These are phyloP conservation scores for Achlya flavicornis DNA, from an alignment of 2,888 invertebrate genomes.

Conservation along the genomic window DNA sequence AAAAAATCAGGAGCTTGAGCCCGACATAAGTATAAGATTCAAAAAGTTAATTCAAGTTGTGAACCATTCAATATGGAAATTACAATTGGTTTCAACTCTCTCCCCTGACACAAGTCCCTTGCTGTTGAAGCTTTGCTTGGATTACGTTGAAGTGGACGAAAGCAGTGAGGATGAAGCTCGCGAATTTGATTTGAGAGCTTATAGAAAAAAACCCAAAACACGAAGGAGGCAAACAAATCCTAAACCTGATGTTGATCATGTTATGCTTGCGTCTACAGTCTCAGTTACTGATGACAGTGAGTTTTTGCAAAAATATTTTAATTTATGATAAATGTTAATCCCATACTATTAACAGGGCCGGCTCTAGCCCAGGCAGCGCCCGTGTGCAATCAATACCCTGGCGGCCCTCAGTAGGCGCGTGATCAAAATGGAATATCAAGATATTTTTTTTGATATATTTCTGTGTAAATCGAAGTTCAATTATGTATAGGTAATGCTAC, in stretches of 20 bases:
- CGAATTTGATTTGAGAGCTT: slow-evolving; percentile 58
- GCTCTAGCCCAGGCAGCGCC: no score
- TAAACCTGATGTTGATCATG: slow-evolving; percentile 67
- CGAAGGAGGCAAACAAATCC: slow-evolving; percentile 62
- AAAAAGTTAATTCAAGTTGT: slow-evolving; percentile 77
- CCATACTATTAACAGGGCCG: no score
- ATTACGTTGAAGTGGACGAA: slow-evolving; percentile 75
- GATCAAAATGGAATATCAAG: no score
- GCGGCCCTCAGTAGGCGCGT: no score
- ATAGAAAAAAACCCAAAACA: slow-evolving; percentile 69
- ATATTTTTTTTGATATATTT: no score
- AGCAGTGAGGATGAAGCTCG: slow-evolving; percentile 78
- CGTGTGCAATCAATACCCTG: no score
- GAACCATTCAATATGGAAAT: slow-evolving; percentile 88
- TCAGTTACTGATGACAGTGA: slow-evolving; percentile 68
- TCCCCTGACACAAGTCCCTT: slow-evolving; percentile 76
- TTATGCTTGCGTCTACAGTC: slow-evolving; percentile 68
- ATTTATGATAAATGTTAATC: slow-evolving; percentile 16
- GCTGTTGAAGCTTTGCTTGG: slow-evolving; percentile 69
- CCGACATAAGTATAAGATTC: slow-evolving; percentile 48
- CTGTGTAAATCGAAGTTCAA: no score
- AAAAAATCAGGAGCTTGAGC: slow-evolving; percentile 53
- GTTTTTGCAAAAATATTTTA: slow-evolving; percentile 23
- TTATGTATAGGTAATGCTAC: no score
- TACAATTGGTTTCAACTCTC: slow-evolving; percentile 86